These are phyloP conservation scores for Cichladusa arquata DNA, from an alignment of 2,113 vertebrate species.

Conservation along the genomic window DNA sequence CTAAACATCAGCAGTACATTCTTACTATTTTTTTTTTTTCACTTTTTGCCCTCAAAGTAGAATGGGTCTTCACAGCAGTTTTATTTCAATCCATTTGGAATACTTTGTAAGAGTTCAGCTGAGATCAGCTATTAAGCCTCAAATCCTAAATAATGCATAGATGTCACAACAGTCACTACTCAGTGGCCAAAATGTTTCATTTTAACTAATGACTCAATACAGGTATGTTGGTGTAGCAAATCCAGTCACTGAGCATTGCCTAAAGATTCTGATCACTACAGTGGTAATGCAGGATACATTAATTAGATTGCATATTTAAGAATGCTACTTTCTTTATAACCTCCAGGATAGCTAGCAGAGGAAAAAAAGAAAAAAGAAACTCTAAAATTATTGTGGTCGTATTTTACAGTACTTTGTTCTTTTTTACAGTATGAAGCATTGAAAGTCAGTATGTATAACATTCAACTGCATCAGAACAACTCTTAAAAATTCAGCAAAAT, in stretches of 20 bases:
- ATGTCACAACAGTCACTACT: background rate
- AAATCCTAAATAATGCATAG: background rate
- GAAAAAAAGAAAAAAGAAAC: background rate
- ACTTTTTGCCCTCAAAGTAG: background rate
- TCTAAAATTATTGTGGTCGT: background rate
- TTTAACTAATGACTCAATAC: background rate
- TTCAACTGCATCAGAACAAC: background rate
- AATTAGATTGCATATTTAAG: background rate
- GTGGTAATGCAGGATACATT: background rate
- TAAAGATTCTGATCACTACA: background rate
- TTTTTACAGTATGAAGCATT: background rate
- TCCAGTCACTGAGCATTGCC: background rate
- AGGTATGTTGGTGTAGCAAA: background rate
- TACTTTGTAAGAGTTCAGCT: background rate
- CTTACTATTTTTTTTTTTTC: background rate
- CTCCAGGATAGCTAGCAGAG: background rate
- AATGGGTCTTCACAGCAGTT: background rate
- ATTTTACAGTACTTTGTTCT: background rate
- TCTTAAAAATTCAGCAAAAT: background rate
- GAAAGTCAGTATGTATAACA: background rate
- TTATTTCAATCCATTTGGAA: background rate
- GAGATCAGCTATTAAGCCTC: background rate
- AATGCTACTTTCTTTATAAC: background rate
- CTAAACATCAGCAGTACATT: background rate
- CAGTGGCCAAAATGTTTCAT: background rate